Base-by-base conservation (phyloP, 2,797 vertebrate species). In the Tapera naevia region DNA sequence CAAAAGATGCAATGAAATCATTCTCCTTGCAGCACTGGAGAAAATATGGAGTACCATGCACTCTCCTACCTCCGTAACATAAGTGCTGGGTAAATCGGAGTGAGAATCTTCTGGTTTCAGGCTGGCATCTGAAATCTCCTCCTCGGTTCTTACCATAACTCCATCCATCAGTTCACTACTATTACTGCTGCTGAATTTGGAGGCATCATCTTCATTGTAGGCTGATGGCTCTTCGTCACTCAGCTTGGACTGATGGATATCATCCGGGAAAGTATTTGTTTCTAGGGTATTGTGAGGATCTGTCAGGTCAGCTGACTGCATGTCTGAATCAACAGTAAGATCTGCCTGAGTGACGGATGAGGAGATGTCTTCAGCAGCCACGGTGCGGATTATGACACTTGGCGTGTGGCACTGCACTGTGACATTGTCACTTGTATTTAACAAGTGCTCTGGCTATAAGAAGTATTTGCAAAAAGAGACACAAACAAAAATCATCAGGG, bases 371-470 rank as follows among this genome's bases (percentile, higher is more conserved):
- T 98, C 98, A 11, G 99, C 97, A 80, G 98, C 98, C 83, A 99
- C 98, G 0, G 99, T 99, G 95, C 99, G 99, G 95, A 99, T 99
- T 95, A 99, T 99, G 97, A 99, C 99, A 33, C 99, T 98, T 3
- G 99, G 99, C 1, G 98, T 97, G 88, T 99, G 98, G 97, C 98
- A 98, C 93, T 99, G 98, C 67, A 99, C 98, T 5, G 98, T 98
- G 74, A 98, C 98, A 11, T 98, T 99, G 69, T 99, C 98, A 95
- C 98, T 98, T 46, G 98, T 95, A 66, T 98, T 98, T 75, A 98
- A 96, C 97, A 99, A 97, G 90, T 98, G 97, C 82, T 99, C 99
- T 28, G 99, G 98, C 99, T 99, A 93, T 86, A 51, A 93, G 89
- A 12, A 96, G 64, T 35, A 75, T 80, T 86, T 66, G 66, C 39